Evolutionary conservation across 2,888 invertebrate species (phyloP), one percentile per base, ranked within the genome.

Genomic region (Xanthorhoe designata): DNA sequence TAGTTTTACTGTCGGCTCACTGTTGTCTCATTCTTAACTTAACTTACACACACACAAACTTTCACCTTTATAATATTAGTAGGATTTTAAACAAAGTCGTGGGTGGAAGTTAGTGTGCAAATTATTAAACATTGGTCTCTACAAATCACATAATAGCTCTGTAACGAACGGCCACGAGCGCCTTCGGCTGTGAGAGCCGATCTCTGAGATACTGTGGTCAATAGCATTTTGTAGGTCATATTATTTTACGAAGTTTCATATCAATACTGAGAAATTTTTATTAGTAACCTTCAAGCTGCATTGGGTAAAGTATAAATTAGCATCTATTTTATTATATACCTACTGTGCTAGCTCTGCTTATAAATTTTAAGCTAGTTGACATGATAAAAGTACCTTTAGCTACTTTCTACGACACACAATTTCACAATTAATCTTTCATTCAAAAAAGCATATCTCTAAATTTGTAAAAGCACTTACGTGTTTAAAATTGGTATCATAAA

Each of bases 111-210:
- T 35, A 35, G 35, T 35, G 42, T 35, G 35, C 66, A 61, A n/a
- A 68, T 62, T 50, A 55, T 35, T 63, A 63, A 63, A 66, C 61
- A 55, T 5, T 55, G 53, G 53, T 52, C 60, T 64, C 56, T 60
- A 65, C 55, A 65, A 65, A 65, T 56, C 51, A 32, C 60, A 53
- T 45, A 47, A 61, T 75, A 75, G 24, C 47, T 80, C 78, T 50
- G 58, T 10, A 68, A 68, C 72, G 73, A 73, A 75, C 74, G 79
- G 73, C 83, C 83, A 82, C 82, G 80, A 87, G n/a, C n/a, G n/a
- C 78, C 78, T 75, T 64, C 71, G 85, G 83, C 87, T 88, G 88
- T 89, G 89, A 89, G 88, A 89, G 87, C 83, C 84, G 84, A 87
- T 60, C 60, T 60, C 19, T 32, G 35, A 54, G 65, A 65, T 60